These are phyloP conservation scores for Montipora efflorescens DNA, from an alignment of 64 coral and sea anemone species.

Conservation along the genomic window DNA sequence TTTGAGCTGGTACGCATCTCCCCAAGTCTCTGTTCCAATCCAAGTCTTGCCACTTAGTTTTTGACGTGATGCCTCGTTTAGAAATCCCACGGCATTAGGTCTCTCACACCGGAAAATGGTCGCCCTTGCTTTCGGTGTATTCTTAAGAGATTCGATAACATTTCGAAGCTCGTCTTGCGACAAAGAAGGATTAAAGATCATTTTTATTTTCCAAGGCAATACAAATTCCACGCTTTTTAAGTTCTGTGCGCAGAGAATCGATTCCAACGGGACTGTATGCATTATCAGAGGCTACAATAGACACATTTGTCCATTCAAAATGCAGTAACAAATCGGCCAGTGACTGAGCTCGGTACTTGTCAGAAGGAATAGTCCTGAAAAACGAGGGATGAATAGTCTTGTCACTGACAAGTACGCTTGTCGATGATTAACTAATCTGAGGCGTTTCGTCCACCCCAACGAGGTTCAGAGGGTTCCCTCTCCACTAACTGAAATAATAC, in stretches of 20 bases:
- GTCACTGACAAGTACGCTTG: constrained; percentile 78
- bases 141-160: constrained; percentile 74
- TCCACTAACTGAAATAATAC: too few relatives aligned
- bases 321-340: constrained; percentile 76
- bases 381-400: constrained; percentile 79
- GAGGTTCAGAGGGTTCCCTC: not conserved
- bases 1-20: constrained; percentile 77
- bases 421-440: constrained; percentile 93
- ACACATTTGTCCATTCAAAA: constrained; percentile 90
- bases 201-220: constrained; percentile 51
- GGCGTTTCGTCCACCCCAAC: constrained; percentile 72
- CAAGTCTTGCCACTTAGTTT: constrained; percentile 66
- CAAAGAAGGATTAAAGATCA: constrained; percentile 70
- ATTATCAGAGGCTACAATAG: constrained; percentile 83
- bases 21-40: constrained; percentile 96
- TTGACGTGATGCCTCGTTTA: constrained; percentile 77
- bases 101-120: constrained; percentile 86
- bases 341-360: constrained; percentile 83
- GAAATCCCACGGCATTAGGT: constrained; percentile 84
- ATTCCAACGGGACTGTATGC: constrained; percentile 78
- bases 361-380: constrained; percentile 87
- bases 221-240: constrained; percentile 77
- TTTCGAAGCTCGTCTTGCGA: constrained; percentile 50
- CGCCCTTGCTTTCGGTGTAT: constrained; percentile 49
- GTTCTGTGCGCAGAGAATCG: constrained; percentile 72